Evolutionary conservation across 2,888 invertebrate genomes (phyloP), one percentile per base, ranked within the genome.

Genomic region (Cephalotes varians): DNA sequence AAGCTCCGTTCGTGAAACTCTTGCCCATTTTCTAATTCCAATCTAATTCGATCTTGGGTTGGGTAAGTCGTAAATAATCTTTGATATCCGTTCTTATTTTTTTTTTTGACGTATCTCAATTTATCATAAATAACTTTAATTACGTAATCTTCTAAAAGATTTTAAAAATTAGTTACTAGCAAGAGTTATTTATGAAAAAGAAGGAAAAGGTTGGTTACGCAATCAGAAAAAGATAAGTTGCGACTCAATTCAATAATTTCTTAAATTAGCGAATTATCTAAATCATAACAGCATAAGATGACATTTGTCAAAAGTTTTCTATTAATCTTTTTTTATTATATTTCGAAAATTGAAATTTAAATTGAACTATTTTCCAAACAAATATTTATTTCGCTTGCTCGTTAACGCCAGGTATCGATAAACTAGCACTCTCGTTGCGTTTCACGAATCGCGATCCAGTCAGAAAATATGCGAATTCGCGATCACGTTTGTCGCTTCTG

Each of bases 291-390:
- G 3, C 3, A 1, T n/a, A n/a, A 10, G 5, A 31, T 12, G 1
- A 34, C 6, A 3, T n/a, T 28, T 18, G 6, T 1, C 0, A 58
- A 58, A 58, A n/a, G n/a, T 28, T 31, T n/a, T 28, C 21, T 28
- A 1, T 51, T 25, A 21, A 31, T 18, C 21, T 74, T 18, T 21
- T 25, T 1, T 15, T 21, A 12, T 15, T 15, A 18, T 15, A 49
- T 72, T 25, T 71, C 12, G 2, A 74, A 64, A 47, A 34, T 31
- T 0, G 18, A 64, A 64, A 62, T 64, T 74, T 74, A n/a, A 21
- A 3, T 25, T 10, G 2, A 74, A 15, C 7, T 4, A 10, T 12
- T 34, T 25, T 34, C 3, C 1, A 6, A 62, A 12, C 6, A 34
- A 74, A 74, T 51, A 49, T 64, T 73, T 73, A 60, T 40, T 15